These are phyloP conservation scores for Triplophysa bombifrons DNA, from an alignment of 2,797 vertebrate species.

Conservation along the genomic window DNA sequence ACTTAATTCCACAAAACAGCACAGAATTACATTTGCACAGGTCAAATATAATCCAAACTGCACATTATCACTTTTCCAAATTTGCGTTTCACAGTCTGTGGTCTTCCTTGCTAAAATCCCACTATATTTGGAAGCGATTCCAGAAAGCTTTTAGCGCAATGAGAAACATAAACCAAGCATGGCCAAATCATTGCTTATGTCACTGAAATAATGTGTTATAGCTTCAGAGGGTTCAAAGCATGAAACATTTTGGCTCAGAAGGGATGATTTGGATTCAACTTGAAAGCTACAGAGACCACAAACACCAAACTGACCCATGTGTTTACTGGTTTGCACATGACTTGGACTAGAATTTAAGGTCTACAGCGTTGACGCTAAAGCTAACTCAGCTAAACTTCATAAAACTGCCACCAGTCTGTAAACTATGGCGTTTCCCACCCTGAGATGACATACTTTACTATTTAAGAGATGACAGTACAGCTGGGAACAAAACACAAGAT, in stretches of 20 bases:
- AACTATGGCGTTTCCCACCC: slow-evolving; percentile 1
- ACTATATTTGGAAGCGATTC: slow-evolving; percentile 13
- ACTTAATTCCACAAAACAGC: not conserved
- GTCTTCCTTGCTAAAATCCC: slow-evolving; percentile 10
- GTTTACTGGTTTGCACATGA: slow-evolving; percentile 17
- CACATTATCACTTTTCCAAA: not conserved
- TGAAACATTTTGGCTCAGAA: slow-evolving; percentile 10
- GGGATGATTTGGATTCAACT: slow-evolving; percentile 15
- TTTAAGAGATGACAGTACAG: not conserved
- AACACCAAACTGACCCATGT: not conserved
- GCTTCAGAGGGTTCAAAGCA: not conserved
- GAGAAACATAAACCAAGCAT: slow-evolving; percentile 15
- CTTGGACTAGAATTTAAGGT: not conserved
- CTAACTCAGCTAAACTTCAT: slow-evolving; percentile 10
- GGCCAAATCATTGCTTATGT: slow-evolving; percentile 15
- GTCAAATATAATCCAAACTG: not conserved
- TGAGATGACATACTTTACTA: slow-evolving; percentile 10
- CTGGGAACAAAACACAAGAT: not conserved
- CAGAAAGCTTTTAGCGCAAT: slow-evolving; percentile 21
- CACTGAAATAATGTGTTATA: slow-evolving; percentile 7
- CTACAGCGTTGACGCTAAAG: not conserved
- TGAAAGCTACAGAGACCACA: slow-evolving; percentile 13
- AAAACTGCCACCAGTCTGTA: not conserved
- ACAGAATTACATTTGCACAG: not conserved
- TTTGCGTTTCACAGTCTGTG: slow-evolving; percentile 1